Evolutionary conservation across 2,888 invertebrate genomes (phyloP).

Genomic region (Meliscaeva auricollis): DNA sequence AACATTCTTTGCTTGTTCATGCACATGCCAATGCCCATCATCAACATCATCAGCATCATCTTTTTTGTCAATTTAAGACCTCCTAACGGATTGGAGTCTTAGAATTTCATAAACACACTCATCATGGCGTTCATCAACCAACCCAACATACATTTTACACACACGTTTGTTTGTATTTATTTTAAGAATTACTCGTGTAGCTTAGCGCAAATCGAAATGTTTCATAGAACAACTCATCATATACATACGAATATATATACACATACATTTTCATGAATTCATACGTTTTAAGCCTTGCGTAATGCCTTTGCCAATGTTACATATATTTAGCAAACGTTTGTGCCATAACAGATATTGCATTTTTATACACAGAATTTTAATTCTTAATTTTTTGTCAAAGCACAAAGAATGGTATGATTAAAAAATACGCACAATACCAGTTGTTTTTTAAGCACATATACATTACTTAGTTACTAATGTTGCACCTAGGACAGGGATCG

Average conservation of each 20-base stretch:
- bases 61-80: constrained; percentile 50
- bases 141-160: constrained; percentile 8
- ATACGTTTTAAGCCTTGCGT: constrained; percentile 43
- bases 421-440: constrained; percentile 9
- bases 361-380: constrained; percentile 41
- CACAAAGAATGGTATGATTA: constrained; percentile 26
- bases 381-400: constrained; percentile 30
- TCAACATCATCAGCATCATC: not conserved
- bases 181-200: constrained; percentile 27
- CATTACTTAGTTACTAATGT: constrained; percentile 14
- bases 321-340: constrained; percentile 52
- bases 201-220: constrained; percentile 19
- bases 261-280: constrained; percentile 35
- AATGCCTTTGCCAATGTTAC: constrained; percentile 49
- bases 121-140: not conserved
- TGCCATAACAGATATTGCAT: constrained; percentile 69
- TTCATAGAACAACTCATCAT: constrained; percentile 15
- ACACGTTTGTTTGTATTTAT: constrained; percentile 28
- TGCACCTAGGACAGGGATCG: constrained; percentile 32
- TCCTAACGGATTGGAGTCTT: constrained; percentile 32
- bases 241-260: constrained; percentile 16
- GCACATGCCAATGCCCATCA: too few relatives aligned
- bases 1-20: constrained; percentile 38
- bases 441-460: constrained; percentile 15
- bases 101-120: constrained; percentile 32